Percentiles rank a stretch among this genome's conserved stretches.
Evolutionary conservation across 1,140 invertebrate genomes (phyloP).

Genomic region (Cydia splendana): DNA sequence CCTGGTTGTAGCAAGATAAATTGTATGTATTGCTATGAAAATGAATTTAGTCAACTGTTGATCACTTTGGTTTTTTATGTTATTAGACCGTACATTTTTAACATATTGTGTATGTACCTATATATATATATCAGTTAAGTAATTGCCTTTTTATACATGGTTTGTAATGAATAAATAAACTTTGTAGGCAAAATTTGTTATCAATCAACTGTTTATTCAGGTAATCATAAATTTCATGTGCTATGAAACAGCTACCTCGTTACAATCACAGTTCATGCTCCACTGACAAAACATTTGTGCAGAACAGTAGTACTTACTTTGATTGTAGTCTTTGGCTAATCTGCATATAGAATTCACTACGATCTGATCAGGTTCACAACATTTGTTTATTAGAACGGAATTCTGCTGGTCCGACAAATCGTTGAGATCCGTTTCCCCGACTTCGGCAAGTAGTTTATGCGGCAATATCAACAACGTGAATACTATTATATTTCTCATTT

Average conservation of each 20-base stretch:
- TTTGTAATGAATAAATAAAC: not conserved
- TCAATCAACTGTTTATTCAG: not conserved
- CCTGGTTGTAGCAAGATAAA: too few relatives aligned
- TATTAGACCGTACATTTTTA: too few relatives aligned
- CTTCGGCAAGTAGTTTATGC: conserved; percentile 45
- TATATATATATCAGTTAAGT: too few relatives aligned
- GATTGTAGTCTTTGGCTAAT: conserved; percentile 80
- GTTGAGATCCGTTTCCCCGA: conserved; percentile 64
- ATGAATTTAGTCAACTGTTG: too few relatives aligned
- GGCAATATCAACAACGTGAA: conserved; percentile 24
- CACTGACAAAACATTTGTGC: conserved; percentile 13
- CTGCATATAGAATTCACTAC: conserved; percentile 84
- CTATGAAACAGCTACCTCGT: not conserved
- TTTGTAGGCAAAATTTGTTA: not conserved
- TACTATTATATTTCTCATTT: conserved; percentile 13
- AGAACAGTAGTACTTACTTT: conserved; percentile 64
- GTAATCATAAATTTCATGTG: not conserved
- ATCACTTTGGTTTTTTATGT: too few relatives aligned
- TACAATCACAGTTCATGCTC: not conserved
- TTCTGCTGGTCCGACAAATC: conserved; percentile 69
- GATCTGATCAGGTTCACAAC: conserved; percentile 86
- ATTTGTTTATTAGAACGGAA: conserved; percentile 84
- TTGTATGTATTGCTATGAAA: too few relatives aligned
- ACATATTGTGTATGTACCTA: too few relatives aligned
- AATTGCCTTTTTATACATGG: not conserved